Evolutionary conservation across 2,888 invertebrate species (phyloP), one percentile per base, ranked within the genome.

Genomic region (Tricholauxania praeusta): DNA sequence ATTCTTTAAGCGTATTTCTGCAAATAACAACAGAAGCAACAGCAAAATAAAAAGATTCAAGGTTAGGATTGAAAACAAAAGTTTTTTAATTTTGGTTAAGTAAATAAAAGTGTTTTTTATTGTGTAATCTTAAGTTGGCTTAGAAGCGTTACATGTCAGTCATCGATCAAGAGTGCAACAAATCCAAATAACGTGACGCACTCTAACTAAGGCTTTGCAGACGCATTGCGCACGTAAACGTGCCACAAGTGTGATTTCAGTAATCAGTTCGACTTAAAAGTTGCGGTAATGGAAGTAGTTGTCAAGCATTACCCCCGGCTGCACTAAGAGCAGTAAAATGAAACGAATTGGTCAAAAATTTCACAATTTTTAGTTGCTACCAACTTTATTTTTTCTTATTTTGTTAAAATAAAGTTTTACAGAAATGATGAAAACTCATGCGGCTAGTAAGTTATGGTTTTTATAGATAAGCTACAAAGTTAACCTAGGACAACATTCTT

Each of bases 201-300:
- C 59, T 12, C 28, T 22, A 12, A 63, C 63, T 39, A 32, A 15
- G 47, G 10, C 39, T 47, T 12, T 10, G 52, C 17, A 39, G 53
- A 6, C 32, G 55, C 39, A 39, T 66, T 66, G 66, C 66, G 66
- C 53, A 66, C 17, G 32, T 52, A 66, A 48, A 66, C 66, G 66
- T 66, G 66, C 39, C 10, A 22, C n/a, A 53, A 66, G 32, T 17
- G 53, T 53, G 12, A 17, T 52, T 53, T n/a, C 66, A 32, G 55
- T 17, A 14, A 53, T 28, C 39, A 39, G 39, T 39, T 39, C 39
- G 10, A 39, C 39, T 39, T 39, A 39, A 39, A 39, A 10, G 39
- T 39, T 39, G 39, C 8, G 39, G 39, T 39, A 39, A 10, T 39
- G 39, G 39, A 39, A 39, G 39, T 39, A 10, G 39, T 39, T 39